A percentile compares a stretch with the other conserved stretches of the same genome.
Conservation (phyloP, 2,888 invertebrate species). For the Blastobasis adustella region DNA sequence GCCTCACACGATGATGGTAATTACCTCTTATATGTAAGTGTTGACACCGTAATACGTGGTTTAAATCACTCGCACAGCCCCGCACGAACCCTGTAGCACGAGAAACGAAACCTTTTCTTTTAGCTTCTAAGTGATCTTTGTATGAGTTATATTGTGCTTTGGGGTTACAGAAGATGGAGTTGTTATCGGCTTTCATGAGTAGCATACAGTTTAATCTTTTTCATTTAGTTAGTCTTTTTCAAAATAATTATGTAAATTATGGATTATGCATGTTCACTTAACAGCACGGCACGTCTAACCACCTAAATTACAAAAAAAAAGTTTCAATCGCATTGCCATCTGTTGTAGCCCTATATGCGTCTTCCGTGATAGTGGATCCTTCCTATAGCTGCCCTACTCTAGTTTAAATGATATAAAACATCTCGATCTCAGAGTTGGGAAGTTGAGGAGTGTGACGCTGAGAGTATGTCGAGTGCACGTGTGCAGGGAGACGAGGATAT, state of each 20-base stretch:
- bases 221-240: no score
- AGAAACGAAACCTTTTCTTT: no score
- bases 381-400: conserved; percentile 43
- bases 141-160: no score
- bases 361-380: conserved; percentile 26
- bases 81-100: conserved; percentile 30
- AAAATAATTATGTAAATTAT: no score
- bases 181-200: no score
- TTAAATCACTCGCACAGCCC: conserved; percentile 64
- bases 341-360: conserved; percentile 2
- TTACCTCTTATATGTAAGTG: conserved; percentile 76
- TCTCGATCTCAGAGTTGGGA: conserved; percentile 73
- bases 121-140: no score
- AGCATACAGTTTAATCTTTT: no score
- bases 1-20: conserved; percentile 75
- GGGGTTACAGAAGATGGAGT: no score
- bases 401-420: conserved; percentile 60
- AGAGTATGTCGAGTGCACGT: conserved; percentile 74
- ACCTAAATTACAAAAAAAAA: not conserved
- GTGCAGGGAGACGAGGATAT: conserved; percentile 78
- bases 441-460: conserved; percentile 71
- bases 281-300: no score
- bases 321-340: conserved; percentile 18
- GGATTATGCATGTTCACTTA: no score
- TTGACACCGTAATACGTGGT: conserved; percentile 74